Percentiles rank a stretch among this genome's conserved stretches.
phyloP scores from a whole-genome alignment of 2,888 invertebrate genomes.

The Laspeyria flexula region DNA sequence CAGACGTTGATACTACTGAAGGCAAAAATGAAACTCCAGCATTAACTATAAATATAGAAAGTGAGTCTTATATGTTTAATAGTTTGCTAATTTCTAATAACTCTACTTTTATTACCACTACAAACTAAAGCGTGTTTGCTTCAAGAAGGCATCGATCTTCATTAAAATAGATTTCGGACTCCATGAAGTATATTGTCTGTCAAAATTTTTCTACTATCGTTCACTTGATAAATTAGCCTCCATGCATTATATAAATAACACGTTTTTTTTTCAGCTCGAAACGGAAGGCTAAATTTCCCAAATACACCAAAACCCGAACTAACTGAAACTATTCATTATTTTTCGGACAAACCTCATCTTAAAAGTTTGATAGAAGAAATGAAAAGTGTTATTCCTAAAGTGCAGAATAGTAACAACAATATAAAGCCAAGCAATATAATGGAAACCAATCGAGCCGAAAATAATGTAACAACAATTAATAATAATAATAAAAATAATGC shows the following conservation, averaged over 20 bases:
- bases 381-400: background rate
- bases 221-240: no score
- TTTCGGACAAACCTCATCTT: constrained; percentile 1
- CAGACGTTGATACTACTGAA: constrained; percentile 10
- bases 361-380: constrained; percentile 1
- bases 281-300: constrained; percentile 4
- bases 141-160: no score
- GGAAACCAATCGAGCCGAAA: background rate
- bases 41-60: constrained; percentile 10
- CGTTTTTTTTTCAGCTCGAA: constrained; percentile 26
- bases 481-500: constrained; percentile 8
- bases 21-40: constrained; percentile 11
- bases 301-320: constrained; percentile 11
- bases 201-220: no score
- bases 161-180: no score
- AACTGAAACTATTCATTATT: constrained; percentile 5
- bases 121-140: no score
- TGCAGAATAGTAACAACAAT: background rate
- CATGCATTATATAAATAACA: no score
- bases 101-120: constrained; percentile 21
- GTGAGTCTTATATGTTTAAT: constrained; percentile 12
- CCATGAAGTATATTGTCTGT: no score
- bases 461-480: constrained; percentile 10
- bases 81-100: constrained; percentile 2
- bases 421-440: background rate